These are phyloP conservation scores for Cataglyphis altisquamis DNA, from an alignment of 2,888 invertebrate species.

Conservation along the genomic window DNA sequence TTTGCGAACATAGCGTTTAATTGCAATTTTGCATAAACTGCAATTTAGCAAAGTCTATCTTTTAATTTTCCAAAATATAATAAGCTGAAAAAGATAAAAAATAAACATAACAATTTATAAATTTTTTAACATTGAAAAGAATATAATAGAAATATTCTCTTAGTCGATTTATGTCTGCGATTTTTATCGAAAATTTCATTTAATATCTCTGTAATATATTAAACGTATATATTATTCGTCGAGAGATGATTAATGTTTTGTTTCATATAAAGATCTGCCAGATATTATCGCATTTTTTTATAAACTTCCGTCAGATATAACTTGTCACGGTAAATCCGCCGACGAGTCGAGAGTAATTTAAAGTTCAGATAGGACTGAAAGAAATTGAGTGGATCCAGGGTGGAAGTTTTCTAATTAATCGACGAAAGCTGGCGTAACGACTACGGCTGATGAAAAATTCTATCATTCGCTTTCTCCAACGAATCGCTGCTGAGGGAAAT, in stretches of 20 bases:
- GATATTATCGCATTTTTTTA: conserved; percentile 3
- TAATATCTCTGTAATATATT: not conserved
- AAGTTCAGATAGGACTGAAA: conserved; percentile 58
- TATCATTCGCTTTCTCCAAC: conserved; percentile 49
- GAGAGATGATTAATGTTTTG: not conserved
- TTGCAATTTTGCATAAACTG: conserved; percentile 6
- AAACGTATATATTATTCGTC: not conserved
- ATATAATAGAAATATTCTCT: not conserved
- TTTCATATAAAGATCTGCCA: not conserved
- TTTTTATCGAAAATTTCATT: not conserved
- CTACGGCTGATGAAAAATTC: conserved; percentile 68
- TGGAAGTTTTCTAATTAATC: conserved; percentile 75
- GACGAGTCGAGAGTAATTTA: conserved; percentile 62
- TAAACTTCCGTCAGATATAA: conserved; percentile 27
- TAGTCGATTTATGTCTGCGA: not conserved
- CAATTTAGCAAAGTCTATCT: not conserved
- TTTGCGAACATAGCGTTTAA: conserved; percentile 1
- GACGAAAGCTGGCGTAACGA: conserved; percentile 58
- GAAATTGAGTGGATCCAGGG: conserved; percentile 51
- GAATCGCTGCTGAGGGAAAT: conserved; percentile 28
- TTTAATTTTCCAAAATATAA: not conserved
- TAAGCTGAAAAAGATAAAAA: not conserved
- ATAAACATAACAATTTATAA: not conserved
- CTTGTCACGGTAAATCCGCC: not conserved
- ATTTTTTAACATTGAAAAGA: not conserved